These are phyloP conservation scores for Chloromyia formosa DNA, from an alignment of 2,888 invertebrate species.

Conservation along the genomic window DNA sequence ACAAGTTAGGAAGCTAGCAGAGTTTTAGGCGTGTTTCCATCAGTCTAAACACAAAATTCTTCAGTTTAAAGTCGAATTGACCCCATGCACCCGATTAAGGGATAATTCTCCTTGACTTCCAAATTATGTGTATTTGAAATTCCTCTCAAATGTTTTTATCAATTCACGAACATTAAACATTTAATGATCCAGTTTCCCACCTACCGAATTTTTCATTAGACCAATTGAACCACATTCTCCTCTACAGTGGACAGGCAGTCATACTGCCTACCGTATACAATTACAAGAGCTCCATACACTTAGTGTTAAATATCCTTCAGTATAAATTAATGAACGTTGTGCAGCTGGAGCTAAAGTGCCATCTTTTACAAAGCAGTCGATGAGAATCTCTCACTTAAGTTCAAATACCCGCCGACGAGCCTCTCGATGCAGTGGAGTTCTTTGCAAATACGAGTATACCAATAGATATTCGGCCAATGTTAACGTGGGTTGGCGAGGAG, in stretches of 20 bases:
- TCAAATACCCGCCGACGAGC: background rate
- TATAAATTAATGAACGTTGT: slow-evolving; percentile 35
- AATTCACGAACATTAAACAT: too few relatives aligned
- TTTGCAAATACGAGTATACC: slow-evolving; percentile 29
- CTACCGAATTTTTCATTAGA: too few relatives aligned
- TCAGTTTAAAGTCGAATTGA: too few relatives aligned
- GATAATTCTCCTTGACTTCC: too few relatives aligned
- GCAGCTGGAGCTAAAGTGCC: slow-evolving; percentile 23
- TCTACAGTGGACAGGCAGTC: background rate
- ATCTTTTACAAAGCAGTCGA: slow-evolving; percentile 27
- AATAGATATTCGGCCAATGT: slow-evolving; percentile 39
- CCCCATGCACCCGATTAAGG: too few relatives aligned
- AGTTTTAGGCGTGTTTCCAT: too few relatives aligned
- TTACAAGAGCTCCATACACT: slow-evolving; percentile 26
- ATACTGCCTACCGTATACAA: slow-evolving; percentile 22
- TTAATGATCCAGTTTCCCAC: too few relatives aligned
- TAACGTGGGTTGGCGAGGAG: background rate
- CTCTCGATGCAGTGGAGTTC: slow-evolving; percentile 7
- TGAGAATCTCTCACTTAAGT: slow-evolving; percentile 20
- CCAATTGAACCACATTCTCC: slow-evolving; percentile 10
- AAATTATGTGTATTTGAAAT: too few relatives aligned
- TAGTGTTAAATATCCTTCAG: slow-evolving; percentile 33
- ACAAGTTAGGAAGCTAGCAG: too few relatives aligned
- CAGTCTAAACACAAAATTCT: too few relatives aligned
- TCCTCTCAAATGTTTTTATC: too few relatives aligned